These are phyloP conservation scores for Cottoperca gobio DNA, from an alignment of 2,797 vertebrate species.

Conservation along the genomic window DNA sequence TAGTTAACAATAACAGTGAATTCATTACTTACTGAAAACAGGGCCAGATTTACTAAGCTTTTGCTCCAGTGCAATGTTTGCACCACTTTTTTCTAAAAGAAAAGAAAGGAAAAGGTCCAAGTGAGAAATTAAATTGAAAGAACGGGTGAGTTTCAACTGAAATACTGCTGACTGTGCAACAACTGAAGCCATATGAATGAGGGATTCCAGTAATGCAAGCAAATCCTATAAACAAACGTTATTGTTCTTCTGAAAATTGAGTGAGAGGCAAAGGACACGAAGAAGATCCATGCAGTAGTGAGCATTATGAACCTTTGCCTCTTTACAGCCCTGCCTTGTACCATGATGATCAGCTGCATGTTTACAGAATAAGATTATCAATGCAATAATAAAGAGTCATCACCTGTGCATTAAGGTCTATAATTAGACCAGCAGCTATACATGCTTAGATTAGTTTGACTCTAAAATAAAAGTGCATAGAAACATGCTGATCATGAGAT, in stretches of 20 bases:
- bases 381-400: constrained; percentile 6
- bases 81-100: constrained; percentile 86
- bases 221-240: constrained; percentile 4
- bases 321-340: not conserved
- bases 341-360: not conserved
- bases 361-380: constrained; percentile 7
- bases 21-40: constrained; percentile 86
- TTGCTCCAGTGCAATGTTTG: constrained; percentile 86
- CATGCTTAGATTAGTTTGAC: constrained; percentile 24
- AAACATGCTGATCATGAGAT: constrained; percentile 37
- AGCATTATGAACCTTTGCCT: not conserved
- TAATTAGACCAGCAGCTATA: constrained; percentile 3
- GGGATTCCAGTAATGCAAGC: constrained; percentile 14
- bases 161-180: constrained; percentile 27
- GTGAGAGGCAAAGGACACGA: not conserved
- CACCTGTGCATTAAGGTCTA: not conserved
- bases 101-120: constrained; percentile 72
- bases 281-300: constrained; percentile 33
- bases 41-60: constrained; percentile 89
- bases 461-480: constrained; percentile 15
- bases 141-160: constrained; percentile 37
- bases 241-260: not conserved
- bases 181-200: constrained; percentile 11
- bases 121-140: constrained; percentile 68
- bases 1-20: constrained; percentile 53